Percentiles rank a stretch among this genome's conserved stretches.
These are phyloP conservation scores for Lasioglossum zephyrum DNA, from an alignment of 2,888 invertebrate species.

Conservation along the genomic window DNA sequence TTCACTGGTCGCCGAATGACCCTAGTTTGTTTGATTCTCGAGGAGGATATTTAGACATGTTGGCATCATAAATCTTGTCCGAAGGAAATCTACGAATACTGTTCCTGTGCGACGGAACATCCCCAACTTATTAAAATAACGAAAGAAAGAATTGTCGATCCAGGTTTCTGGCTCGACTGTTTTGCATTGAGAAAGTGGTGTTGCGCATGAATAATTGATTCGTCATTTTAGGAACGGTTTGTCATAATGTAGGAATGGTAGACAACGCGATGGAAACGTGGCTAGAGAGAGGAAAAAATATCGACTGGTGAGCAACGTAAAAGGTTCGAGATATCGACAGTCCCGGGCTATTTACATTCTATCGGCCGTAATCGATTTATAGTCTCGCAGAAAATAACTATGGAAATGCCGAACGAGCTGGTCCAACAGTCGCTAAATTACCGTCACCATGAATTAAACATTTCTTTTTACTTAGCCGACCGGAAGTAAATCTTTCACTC, in stretches of 20 bases:
- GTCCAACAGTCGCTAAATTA: slow-evolving; percentile 41
- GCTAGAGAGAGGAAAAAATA: background rate
- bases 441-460: slow-evolving; percentile 47
- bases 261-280: background rate
- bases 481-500: slow-evolving; percentile 46
- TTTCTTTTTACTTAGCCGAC: slow-evolving; percentile 8
- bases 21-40: too few relatives aligned
- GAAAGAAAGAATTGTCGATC: too few relatives aligned
- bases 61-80: too few relatives aligned
- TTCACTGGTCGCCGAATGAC: too few relatives aligned
- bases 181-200: background rate
- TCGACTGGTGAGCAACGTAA: background rate
- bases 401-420: slow-evolving; percentile 35
- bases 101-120: too few relatives aligned
- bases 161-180: too few relatives aligned
- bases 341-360: slow-evolving; percentile 44
- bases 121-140: too few relatives aligned
- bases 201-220: background rate
- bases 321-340: slow-evolving; percentile 27
- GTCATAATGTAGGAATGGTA: slow-evolving; percentile 33
- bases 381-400: slow-evolving; percentile 50
- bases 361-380: slow-evolving; percentile 54
- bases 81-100: too few relatives aligned
- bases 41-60: too few relatives aligned
- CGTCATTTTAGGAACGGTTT: background rate